Evolutionary conservation across 2,888 invertebrate species (phyloP).

Genomic region (Sarcophaga caerulescens): DNA sequence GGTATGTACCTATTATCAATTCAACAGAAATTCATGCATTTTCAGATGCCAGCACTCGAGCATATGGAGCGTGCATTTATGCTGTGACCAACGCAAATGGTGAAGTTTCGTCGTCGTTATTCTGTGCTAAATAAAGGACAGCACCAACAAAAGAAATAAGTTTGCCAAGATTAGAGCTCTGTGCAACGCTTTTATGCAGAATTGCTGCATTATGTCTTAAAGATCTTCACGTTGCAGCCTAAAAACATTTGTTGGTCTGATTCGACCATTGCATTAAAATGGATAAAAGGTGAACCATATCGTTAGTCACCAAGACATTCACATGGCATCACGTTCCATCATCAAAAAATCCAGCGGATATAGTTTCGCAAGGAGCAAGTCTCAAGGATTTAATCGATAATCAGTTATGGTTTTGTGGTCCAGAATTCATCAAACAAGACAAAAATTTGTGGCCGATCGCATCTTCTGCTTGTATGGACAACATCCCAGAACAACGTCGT

Average conservation of each 20-base stretch:
- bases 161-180: constrained; percentile 18
- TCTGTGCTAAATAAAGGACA: constrained; percentile 17
- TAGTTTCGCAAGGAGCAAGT: constrained; percentile 21
- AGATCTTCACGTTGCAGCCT: too few relatives aligned
- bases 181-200: constrained; percentile 13
- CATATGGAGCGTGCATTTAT: constrained; percentile 34
- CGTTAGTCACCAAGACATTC: not conserved
- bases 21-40: constrained; percentile 29
- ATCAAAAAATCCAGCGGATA: constrained; percentile 24
- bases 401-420: constrained; percentile 31
- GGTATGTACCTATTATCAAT: not conserved
- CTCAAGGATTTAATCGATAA: constrained; percentile 1
- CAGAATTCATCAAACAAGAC: not conserved
- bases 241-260: constrained; percentile 25
- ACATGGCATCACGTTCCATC: constrained; percentile 24
- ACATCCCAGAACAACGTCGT: not conserved
- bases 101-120: not conserved
- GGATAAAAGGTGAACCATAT: constrained; percentile 24
- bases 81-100: not conserved
- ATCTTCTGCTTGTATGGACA: not conserved
- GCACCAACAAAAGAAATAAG: constrained; percentile 12
- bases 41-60: constrained; percentile 20
- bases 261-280: constrained; percentile 16
- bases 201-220: too few relatives aligned
- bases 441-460: not conserved